Evolutionary conservation across 1,140 invertebrate genomes (phyloP).

Genomic region (Liolophura sinensis): DNA sequence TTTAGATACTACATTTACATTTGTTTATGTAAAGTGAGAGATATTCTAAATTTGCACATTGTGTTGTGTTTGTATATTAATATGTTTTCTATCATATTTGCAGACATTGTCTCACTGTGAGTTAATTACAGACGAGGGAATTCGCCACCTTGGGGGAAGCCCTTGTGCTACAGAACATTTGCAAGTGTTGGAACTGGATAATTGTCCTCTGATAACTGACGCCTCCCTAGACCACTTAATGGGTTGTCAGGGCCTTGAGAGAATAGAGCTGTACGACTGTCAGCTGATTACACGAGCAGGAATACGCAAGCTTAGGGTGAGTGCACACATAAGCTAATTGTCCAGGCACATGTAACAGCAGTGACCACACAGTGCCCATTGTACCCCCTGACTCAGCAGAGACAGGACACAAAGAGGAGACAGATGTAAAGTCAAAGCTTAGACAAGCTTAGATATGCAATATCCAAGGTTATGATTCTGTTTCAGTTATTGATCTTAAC

Average conservation of each 20-base stretch:
- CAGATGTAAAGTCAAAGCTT: no score
- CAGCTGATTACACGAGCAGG: slow-evolving; percentile 96
- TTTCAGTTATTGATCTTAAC: no score
- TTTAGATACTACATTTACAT: no score
- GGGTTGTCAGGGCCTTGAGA: slow-evolving; percentile 90
- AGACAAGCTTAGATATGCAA: no score
- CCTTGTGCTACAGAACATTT: slow-evolving; percentile 73
- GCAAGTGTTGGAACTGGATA: slow-evolving; percentile 95
- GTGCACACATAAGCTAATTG: slow-evolving; percentile 3
- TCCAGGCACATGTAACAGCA: no score
- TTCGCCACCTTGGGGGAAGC: slow-evolving; percentile 88
- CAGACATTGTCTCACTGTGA: slow-evolving; percentile 98
- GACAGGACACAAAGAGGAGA: no score
- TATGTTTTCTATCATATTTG: slow-evolving; percentile 28
- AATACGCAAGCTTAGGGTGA: slow-evolving; percentile 91
- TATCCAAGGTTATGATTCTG: no score
- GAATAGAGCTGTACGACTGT: slow-evolving; percentile 98
- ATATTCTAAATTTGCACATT: no score
- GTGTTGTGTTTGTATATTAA: no score
- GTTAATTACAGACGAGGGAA: slow-evolving; percentile 97
- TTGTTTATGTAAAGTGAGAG: no score
- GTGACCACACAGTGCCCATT: no score
- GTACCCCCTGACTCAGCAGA: no score
- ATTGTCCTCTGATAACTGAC: slow-evolving; percentile 98
- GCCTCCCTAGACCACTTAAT: slow-evolving; percentile 93